Evolutionary conservation across 2,797 vertebrate genomes (phyloP).

Genomic region (Chromobotia macracanthus): DNA sequence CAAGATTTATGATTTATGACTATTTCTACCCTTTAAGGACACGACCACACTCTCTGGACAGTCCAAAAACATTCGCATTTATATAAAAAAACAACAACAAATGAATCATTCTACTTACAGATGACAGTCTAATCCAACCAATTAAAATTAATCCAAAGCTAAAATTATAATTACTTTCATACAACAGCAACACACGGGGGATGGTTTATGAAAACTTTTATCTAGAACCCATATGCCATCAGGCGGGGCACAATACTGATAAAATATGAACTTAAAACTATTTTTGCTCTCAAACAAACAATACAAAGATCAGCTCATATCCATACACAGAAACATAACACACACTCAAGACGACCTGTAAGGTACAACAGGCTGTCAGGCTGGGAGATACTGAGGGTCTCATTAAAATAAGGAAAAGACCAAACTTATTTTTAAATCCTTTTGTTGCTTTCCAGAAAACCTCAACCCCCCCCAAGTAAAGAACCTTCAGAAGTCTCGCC

Average conservation of each 20-base stretch:
- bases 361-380: constrained; percentile 4
- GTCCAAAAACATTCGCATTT: neutral
- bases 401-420: constrained; percentile 52
- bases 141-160: constrained; percentile 40
- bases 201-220: constrained; percentile 30
- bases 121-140: constrained; percentile 42
- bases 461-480: constrained; percentile 34
- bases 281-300: neutral
- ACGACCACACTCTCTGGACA: neutral
- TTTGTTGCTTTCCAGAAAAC: constrained; percentile 70
- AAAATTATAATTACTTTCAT: constrained; percentile 27
- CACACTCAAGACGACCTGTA: constrained; percentile 6
- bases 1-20: no score
- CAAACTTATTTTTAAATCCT: constrained; percentile 63
- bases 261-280: constrained; percentile 16
- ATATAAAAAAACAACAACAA: constrained; percentile 4
- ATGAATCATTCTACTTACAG: constrained; percentile 8
- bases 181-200: neutral
- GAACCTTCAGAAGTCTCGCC: constrained; percentile 51
- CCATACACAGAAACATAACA: constrained; percentile 8
- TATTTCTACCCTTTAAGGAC: constrained; percentile 4
- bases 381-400: constrained; percentile 35
- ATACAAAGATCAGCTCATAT: neutral
- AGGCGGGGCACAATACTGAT: constrained; percentile 3
- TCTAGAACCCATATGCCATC: constrained; percentile 3